Evolutionary conservation across 2,113 vertebrate species (phyloP), one percentile per base, ranked within the genome.

Genomic region (Neomonachus schauinslandi): DNA sequence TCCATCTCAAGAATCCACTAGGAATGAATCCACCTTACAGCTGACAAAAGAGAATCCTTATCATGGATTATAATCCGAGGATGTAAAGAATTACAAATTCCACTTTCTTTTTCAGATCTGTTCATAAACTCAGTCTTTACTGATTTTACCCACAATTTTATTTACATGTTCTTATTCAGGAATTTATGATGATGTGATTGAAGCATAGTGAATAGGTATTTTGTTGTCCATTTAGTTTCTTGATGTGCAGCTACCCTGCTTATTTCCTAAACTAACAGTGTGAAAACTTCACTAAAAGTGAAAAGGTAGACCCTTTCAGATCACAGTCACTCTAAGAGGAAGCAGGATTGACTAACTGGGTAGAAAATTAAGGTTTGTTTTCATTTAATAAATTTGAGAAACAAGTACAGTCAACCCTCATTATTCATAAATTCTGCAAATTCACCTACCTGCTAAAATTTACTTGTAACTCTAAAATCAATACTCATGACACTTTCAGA

Each of bases 21-120:
- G 49, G 8, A 67, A 51, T 89, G 16, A 76, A 53, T 57, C 87
- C 51, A 65, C 28, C 46, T 82, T 85, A n/a, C 21, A 84, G 26
- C 26, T 26, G 4, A 53, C 19, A 76, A 39, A 92, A 33, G 33
- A 91, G 26, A 79, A 87, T 79, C 42, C 5, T 71, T 51, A 39
- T 46, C 28, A 33, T 53, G 2, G 87, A 79, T 16, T 88, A 11
- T 83, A 91, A 69, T 12, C 51, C 61, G 21, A 94, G 24, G n/a
- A 63, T 42, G 9, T 63, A 80, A 82, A 94, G n/a, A 96, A 72
- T 77, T 91, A 49, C 33, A 16, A 91, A 63, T 95, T 95, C 13
- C 79, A 51, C 36, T 89, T 77, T 95, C 16, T 89, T 85, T 2
- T 91, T 94, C 55, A 31, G 16, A 81, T 92, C 28, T 1, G 5